phyloP scores from a whole-genome alignment of 2,797 vertebrate species.

The Crocidura indochinensis region DNA sequence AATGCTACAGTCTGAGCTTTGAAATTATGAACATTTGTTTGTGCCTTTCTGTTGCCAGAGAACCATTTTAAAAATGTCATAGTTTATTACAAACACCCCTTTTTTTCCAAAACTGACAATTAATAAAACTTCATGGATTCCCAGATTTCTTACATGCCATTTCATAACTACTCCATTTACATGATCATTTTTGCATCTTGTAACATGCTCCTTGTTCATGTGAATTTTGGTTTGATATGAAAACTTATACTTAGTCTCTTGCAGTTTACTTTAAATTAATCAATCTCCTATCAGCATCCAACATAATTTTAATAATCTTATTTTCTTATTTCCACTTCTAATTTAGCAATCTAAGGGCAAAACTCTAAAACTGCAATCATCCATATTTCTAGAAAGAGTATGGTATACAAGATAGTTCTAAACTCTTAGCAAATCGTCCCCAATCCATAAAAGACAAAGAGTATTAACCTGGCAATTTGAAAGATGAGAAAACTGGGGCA shows the following conservation, averaged over 20 bases:
- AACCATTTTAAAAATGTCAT: constrained; percentile 61
- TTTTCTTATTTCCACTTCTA: constrained; percentile 37
- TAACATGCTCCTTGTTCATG: constrained; percentile 46
- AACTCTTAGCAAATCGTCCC: neutral
- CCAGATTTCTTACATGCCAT: constrained; percentile 5
- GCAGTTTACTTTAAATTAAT: neutral
- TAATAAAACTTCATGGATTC: constrained; percentile 72
- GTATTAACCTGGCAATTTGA: neutral
- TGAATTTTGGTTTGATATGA: neutral
- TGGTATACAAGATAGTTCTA: neutral
- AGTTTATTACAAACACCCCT: constrained; percentile 60
- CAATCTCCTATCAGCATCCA: neutral
- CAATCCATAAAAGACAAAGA: neutral
- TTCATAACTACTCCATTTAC: constrained; percentile 4
- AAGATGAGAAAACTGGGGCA: neutral
- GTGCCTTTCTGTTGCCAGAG: neutral
- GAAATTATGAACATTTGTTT: constrained; percentile 56
- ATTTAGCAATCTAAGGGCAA: constrained; percentile 26
- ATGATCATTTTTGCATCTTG: neutral
- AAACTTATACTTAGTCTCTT: neutral
- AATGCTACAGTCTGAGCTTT: constrained; percentile 48
- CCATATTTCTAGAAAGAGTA: constrained; percentile 9
- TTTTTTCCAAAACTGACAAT: constrained; percentile 31
- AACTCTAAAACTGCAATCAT: neutral
- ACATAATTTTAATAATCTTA: neutral